Conservation (phyloP, 1,140 invertebrate species). For the Dysdera silvatica region DNA sequence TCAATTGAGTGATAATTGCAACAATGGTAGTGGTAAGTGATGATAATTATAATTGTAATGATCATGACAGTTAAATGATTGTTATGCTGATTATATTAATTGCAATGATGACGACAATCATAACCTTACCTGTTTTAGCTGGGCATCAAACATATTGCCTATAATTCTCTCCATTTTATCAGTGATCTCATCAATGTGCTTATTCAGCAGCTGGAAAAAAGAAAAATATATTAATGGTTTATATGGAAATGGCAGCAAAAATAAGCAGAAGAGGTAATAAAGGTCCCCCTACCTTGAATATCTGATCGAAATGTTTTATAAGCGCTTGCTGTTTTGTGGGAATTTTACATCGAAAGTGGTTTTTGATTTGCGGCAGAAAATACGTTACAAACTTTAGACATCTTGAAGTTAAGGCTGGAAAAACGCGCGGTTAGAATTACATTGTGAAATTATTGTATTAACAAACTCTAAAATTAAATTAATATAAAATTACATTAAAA, state of each 20-base stretch:
- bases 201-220: slow-evolving; percentile 66
- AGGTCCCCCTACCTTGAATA: slow-evolving; percentile 41
- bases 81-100: no score
- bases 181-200: slow-evolving; percentile 85
- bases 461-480: no score
- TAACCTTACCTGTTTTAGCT: slow-evolving; percentile 51
- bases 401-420: slow-evolving; percentile 71
- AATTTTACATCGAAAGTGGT: slow-evolving; percentile 47
- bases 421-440: no score
- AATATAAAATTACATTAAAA: slow-evolving; percentile 8
- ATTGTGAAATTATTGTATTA: no score
- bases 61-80: no score
- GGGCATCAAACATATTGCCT: slow-evolving; percentile 65
- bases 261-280: slow-evolving; percentile 19
- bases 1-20: no score
- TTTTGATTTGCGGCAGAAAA: slow-evolving; percentile 48
- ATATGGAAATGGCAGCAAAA: background rate
- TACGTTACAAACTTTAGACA: slow-evolving; percentile 61
- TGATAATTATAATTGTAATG: no score
- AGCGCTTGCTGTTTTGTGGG: slow-evolving; percentile 42
- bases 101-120: no score
- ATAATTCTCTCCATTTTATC: slow-evolving; percentile 84
- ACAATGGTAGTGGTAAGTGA: no score
- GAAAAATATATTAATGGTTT: slow-evolving; percentile 1
- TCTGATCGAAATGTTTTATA: slow-evolving; percentile 51